These are phyloP conservation scores for Caenorhabditis sp. DNA, from an alignment of 2,888 invertebrate species.

Conservation along the genomic window DNA sequence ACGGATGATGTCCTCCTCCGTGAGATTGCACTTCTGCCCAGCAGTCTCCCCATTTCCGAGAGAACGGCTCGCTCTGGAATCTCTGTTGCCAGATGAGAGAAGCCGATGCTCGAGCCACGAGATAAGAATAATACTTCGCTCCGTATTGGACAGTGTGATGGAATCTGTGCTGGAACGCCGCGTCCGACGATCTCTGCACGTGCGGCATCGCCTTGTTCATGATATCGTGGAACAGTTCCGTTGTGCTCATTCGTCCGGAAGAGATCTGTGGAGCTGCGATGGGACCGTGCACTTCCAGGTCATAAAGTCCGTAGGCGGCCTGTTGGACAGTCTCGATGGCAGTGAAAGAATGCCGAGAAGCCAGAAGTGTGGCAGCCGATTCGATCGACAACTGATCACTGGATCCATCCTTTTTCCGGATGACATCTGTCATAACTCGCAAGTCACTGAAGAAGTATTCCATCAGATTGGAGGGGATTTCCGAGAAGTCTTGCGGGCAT, in stretches of 20 bases:
- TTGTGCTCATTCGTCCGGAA: slow-evolving; percentile 65
- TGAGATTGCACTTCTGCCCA: slow-evolving; percentile 78
- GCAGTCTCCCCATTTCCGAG: slow-evolving; percentile 64
- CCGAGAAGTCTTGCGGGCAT: slow-evolving; percentile 97
- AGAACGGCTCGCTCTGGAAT: slow-evolving; percentile 72
- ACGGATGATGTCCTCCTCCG: slow-evolving; percentile 75
- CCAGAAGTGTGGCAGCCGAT: slow-evolving; percentile 87
- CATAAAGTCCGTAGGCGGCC: slow-evolving; percentile 80
- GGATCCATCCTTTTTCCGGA: slow-evolving; percentile 81
- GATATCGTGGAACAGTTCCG: slow-evolving; percentile 67
- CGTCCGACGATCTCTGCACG: slow-evolving; percentile 58
- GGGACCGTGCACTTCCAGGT: slow-evolving; percentile 76
- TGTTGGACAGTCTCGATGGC: slow-evolving; percentile 73
- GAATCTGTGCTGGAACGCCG: slow-evolving; percentile 83
- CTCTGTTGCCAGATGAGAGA: slow-evolving; percentile 73
- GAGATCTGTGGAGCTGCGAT: slow-evolving; percentile 60
- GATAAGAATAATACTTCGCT: slow-evolving; percentile 97
- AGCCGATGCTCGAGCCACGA: slow-evolving; percentile 84
- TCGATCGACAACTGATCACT: slow-evolving; percentile 88
- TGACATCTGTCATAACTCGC: slow-evolving; percentile 62
- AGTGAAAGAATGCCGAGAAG: slow-evolving; percentile 88
- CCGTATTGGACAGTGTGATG: slow-evolving; percentile 97
- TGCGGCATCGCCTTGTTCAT: slow-evolving; percentile 69
- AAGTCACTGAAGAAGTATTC: slow-evolving; percentile 93
- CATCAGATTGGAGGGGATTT: slow-evolving; percentile 97